Base-by-base conservation (phyloP, 2,888 invertebrate genomes). In the Candidula unifasciata region DNA sequence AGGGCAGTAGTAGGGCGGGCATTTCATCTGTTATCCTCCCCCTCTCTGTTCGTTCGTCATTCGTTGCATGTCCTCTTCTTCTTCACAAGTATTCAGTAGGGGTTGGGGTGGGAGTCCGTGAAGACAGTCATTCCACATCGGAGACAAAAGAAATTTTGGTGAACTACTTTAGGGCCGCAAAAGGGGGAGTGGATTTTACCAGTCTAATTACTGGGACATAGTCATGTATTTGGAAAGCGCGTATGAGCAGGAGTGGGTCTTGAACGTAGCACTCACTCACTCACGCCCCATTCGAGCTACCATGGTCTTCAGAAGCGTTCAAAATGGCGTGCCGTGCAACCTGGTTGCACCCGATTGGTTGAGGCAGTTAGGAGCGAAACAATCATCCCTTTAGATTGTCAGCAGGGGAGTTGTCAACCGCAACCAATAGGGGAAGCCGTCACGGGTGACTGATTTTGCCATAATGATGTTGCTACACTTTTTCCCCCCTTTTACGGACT, bases 1-100 rank as follows among this genome's bases (percentile, higher is more conserved):
- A 27, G 80, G 68, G 44, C 27, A 60, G 66, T 37, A 71, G 69
- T 37, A 71, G 69, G 64, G 30, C 64, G 78, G 78, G 64, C 57
- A 35, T 60, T 78, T 60, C 33, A 35, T 13, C 35, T 64, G 60
- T 21, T 37, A 64, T 10, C 64, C 30, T 37, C 35, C 24, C 21
- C 37, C 35, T 35, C 37, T 35, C 57, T 37, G 1, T 37, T 78
- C 35, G 33, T 78, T 78, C 64, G 60, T 64, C 37, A 60, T 24
- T 64, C 57, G 3, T 16, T 44, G 44, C n/a, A 44, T 73, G n/a
- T 52, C 71, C 33, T 8, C 3, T 0, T 16, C 54, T 30, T 35
- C 18, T 60, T 35, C 21, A 30, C 77, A 2, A 13, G 35, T 1
- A 6, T 6, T 44, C 44, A 44, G 44, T 44, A 30, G 13, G 30